Base-by-base conservation (phyloP, 1,140 invertebrate genomes). In the Brachionus calyciflorus region DNA sequence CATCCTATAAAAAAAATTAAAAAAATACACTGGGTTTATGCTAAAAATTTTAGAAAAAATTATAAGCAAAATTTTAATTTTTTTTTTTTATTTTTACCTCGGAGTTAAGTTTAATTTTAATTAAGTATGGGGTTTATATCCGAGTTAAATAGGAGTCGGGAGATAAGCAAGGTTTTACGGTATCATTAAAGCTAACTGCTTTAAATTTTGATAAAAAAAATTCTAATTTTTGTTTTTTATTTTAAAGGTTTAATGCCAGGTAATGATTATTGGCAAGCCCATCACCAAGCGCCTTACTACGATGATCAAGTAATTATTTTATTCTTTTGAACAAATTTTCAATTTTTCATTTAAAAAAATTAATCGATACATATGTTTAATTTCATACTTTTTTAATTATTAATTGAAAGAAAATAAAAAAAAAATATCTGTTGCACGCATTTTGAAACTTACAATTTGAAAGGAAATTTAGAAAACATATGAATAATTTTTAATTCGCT, bases 231-330 rank as follows among this genome's bases (percentile, higher is more conserved):
- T 55, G 6, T 12, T 26, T 14, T 0, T 26, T 55, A 6, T 28
- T 10, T 26, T 4, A 0, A n/a, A 60, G 55, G 55, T 40, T 14
- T 60, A 5, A 10, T 60, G 28, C 55, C 55, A 6, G 28, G 28
- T 60, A 60, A 60, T 44, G 60, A 65, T 24, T 65, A 65, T n/a
- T 65, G 60, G 60, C 60, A 65, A 24, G 21, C 37, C 10, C 60
- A 65, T 65, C 60, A 46, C 14, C 44, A 65, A 19, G 7, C 60
- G 10, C 60, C 60, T 14, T 65, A 65, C 40, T 65, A 65, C 21
- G 60, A 65, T 65, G 60, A 65, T 9, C 60, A 65, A 41, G 60
- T 65, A 46, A 46, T 7, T 46, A 7, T 7, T 7, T 46, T 14
- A 14, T 14, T 14, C 14, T 7, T 3, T 14, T 46, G 4, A 46